Evolutionary conservation across 2,888 invertebrate species (phyloP), one percentile per base, ranked within the genome.

Genomic region (Octonoba sinensis): DNA sequence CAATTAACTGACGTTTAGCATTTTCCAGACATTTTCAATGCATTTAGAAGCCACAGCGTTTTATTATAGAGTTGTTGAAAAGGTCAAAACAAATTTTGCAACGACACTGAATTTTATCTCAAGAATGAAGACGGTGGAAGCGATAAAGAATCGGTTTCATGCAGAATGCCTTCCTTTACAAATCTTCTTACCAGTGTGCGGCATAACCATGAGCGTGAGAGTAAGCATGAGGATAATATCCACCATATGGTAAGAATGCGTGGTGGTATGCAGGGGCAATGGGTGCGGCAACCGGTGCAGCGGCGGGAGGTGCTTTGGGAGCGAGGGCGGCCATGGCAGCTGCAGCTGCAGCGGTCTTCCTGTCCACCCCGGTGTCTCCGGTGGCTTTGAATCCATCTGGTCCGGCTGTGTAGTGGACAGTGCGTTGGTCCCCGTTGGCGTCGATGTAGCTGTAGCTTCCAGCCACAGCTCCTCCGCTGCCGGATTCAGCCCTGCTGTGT

Each of bases 311-410:
- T 1, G 84, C 82, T 24, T 74, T 78, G 8, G 78, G 82, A 15
- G 84, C 82, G 13, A 82, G 70, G 27, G 82, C 84, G 49, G 71
- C 74, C 16, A 85, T 62, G 18, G 74, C 78, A n/a, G 82, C 84
- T 1, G 84, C 85, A 20, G 72, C 82, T 13, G 77, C 77, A 15
- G 82, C 84, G 3, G 85, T 85, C 46, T 72, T 83, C 65, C 71
- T 83, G 64, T 85, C 85, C 2, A 84, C 84, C 12, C 72, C 70
- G 27, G 72, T 82, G 51, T 85, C 85, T 27, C 85, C 85, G 56
- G 71, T 22, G 12, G 85, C 70, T 47, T 81, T 60, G 84, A 69
- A 85, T 27, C 85, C 85, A 20, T 72, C 64, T 3, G 78, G 67
- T 22, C 76, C 84, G n/a, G 84, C 84, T 8, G 67, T 72, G 57